Conservation (phyloP, 2,888 invertebrate genomes). For the Orthosia incerta region DNA sequence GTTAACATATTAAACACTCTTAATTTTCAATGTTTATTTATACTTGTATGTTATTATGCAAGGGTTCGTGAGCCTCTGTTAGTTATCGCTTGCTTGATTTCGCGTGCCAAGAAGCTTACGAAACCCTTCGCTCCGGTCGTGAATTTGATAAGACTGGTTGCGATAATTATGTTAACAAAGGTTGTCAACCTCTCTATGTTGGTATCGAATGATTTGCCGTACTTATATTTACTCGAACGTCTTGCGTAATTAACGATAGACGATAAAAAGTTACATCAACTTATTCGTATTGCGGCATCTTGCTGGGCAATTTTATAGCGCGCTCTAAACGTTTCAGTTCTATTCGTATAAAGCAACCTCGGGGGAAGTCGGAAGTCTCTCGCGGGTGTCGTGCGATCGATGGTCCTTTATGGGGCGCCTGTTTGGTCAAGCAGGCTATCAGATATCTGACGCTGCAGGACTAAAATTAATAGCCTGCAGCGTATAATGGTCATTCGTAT, state of each 20-base stretch:
- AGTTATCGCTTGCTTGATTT: constrained; percentile 42
- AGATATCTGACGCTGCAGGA: too few species aligned
- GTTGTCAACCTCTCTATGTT: constrained; percentile 15
- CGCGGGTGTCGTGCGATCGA: too few species aligned
- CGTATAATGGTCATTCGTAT: too few species aligned
- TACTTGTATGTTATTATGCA: constrained; percentile 8
- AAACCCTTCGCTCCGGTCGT: constrained; percentile 19
- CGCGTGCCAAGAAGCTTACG: background rate
- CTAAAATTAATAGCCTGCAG: too few species aligned
- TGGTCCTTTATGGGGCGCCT: too few species aligned
- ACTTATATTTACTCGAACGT: background rate
- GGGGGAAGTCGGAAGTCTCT: too few species aligned
- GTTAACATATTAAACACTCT: constrained; percentile 23
- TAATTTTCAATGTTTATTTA: constrained; percentile 44
- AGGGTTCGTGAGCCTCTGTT: constrained; percentile 23
- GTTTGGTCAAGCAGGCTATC: too few species aligned
- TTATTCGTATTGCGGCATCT: background rate
- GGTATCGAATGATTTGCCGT: background rate
- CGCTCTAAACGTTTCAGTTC: background rate
- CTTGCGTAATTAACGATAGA: background rate
- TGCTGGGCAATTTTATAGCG: background rate
- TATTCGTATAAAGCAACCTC: background rate
- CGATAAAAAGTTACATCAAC: background rate
- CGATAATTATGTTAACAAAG: constrained; percentile 18
- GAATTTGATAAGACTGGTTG: constrained; percentile 43